Evolutionary conservation across 2,797 vertebrate genomes (phyloP), one percentile per base, ranked within the genome.

Genomic region (Phyllotis vaccarum): DNA sequence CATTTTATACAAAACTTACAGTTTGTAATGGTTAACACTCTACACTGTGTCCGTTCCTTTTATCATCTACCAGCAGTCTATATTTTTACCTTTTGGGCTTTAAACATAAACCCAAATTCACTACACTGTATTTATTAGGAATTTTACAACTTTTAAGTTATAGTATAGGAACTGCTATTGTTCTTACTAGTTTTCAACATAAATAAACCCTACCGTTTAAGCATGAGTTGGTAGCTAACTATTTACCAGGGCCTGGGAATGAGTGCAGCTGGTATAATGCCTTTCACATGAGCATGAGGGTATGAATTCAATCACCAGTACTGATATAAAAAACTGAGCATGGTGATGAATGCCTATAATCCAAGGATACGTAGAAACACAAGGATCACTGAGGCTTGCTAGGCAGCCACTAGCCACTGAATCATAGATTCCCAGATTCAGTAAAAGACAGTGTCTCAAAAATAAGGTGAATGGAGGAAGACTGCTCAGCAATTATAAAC

Each of bases 131-230:
- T 56, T 80, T 66, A 27, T 62, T 83, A 91, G 19, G 89, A 85
- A 91, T 3, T 68, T 82, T 52, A 93, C 29, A 7, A 76, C 21
- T 66, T 89, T 88, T 56, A 72, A 81, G 86, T 6, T 66, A 46
- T 74, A 31, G 62, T 54, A 60, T 17, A 79, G 49, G 29, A 70
- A 79, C 40, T 86, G 31, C n/a, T 90, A 81, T 54, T 82, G 27
- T 93, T 95, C 68, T 90, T 13, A 29, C 68, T 91, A 86, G 34
- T 81, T 40, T n/a, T 92, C 40, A 37, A 16, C 56, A 21, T 75
- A 22, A 19, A 49, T 21, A 54, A 95, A 49, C 17, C 29, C 70
- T 82, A 75, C 24, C 62, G 46, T 89, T 90, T 54, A 86, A 92
- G 31, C n/a, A 85, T 66, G 46, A 93, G 91, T 62, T 94, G 79